A percentile compares a stretch with the other conserved stretches of the same genome.
Conservation (phyloP, 2,113 vertebrate species). For the Chelonoidis abingdonii region DNA sequence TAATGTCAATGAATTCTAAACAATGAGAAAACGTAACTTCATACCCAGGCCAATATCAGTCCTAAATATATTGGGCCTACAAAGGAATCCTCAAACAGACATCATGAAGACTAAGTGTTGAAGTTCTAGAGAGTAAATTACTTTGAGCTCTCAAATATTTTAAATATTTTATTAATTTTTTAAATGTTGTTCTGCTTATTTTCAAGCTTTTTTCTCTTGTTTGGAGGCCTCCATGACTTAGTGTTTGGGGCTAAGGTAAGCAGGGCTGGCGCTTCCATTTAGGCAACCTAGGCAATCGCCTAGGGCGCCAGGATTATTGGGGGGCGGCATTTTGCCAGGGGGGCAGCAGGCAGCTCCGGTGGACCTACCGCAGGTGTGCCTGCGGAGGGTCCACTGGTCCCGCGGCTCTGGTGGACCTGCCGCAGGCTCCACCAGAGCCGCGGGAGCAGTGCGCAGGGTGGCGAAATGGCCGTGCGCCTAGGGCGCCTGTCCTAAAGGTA, state of each 20-base stretch:
- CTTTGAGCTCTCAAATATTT: background rate
- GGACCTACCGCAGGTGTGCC: too few relatives aligned
- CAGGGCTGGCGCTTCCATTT: too few relatives aligned
- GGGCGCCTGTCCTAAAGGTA: background rate
- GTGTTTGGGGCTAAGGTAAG: background rate
- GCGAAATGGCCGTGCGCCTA: too few relatives aligned
- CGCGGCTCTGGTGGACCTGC: too few relatives aligned
- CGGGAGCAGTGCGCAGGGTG: too few relatives aligned
- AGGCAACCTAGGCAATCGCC: too few relatives aligned
- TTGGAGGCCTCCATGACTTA: background rate
- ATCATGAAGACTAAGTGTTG: fast-evolving
- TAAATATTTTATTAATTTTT: background rate
- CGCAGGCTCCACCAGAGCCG: too few relatives aligned
- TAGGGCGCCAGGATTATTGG: too few relatives aligned
- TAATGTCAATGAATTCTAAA: fast-evolving
- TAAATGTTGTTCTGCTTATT: background rate
- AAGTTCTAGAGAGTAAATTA: background rate
- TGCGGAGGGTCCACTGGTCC: too few relatives aligned
- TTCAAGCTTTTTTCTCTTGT: background rate
- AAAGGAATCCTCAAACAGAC: background rate
- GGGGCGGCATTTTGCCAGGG: too few relatives aligned
- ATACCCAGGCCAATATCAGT: background rate
- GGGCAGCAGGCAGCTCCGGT: too few relatives aligned
- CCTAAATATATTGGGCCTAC: background rate
- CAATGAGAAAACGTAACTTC: fast-evolving